phyloP scores from a whole-genome alignment of 2,888 invertebrate species.

The Lottia gigantea region DNA sequence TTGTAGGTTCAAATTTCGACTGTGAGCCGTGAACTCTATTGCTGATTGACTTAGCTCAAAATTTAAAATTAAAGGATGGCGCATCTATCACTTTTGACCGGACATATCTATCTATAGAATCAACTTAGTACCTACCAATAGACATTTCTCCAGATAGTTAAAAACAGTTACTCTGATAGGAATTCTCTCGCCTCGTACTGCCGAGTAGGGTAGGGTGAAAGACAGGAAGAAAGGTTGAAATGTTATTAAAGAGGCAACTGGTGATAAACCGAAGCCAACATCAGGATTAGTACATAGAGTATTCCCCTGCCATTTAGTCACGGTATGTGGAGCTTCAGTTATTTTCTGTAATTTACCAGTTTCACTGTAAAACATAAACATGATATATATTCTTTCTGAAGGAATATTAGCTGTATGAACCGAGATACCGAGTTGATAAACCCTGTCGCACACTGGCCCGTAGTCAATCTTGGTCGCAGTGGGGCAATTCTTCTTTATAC shows the following conservation, averaged over 20 bases:
- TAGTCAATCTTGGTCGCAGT: too few species aligned
- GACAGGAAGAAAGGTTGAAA: slow-evolving; percentile 84
- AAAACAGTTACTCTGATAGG: slow-evolving; percentile 78
- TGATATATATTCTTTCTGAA: too few species aligned
- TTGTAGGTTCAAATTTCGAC: too few species aligned
- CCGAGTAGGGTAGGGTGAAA: slow-evolving; percentile 76
- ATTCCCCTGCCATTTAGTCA: slow-evolving; percentile 75
- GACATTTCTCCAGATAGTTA: slow-evolving; percentile 78
- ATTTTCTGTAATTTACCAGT: slow-evolving; percentile 35
- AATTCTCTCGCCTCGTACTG: slow-evolving; percentile 77
- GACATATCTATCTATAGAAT: neutral
- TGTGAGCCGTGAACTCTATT: too few species aligned
- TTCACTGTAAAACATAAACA: slow-evolving; percentile 33
- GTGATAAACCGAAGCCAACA: slow-evolving; percentile 71
- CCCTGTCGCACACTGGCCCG: too few species aligned
- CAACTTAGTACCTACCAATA: slow-evolving; percentile 73
- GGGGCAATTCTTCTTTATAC: too few species aligned
- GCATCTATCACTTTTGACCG: too few species aligned
- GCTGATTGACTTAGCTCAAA: too few species aligned
- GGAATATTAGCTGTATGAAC: too few species aligned
- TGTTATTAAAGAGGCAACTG: slow-evolving; percentile 69
- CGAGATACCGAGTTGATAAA: too few species aligned
- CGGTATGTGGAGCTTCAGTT: slow-evolving; percentile 72
- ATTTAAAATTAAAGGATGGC: too few species aligned
- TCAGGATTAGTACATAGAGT: slow-evolving; percentile 72